Evolutionary conservation across 2,888 invertebrate species (phyloP).

Genomic region (Monochamus alternatus): DNA sequence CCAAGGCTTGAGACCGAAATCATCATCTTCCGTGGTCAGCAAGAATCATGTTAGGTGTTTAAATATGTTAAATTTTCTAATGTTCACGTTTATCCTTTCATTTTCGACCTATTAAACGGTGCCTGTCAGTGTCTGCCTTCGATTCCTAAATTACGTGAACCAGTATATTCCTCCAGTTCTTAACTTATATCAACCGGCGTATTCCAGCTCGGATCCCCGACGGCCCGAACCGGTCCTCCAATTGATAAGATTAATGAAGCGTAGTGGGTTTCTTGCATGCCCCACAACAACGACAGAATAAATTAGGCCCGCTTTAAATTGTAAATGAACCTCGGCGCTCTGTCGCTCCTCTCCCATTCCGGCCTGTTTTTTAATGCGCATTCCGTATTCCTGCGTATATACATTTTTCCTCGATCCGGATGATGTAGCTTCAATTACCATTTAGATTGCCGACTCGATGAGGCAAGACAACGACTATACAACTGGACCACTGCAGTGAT

Average conservation of each 20-base stretch:
- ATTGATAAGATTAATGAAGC: slow-evolving; percentile 44
- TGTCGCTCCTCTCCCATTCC: slow-evolving; percentile 5
- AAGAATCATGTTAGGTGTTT: too few species aligned
- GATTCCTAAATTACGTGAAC: too few species aligned
- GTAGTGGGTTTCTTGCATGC: slow-evolving; percentile 28
- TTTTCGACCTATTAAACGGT: too few species aligned
- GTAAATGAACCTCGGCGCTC: not conserved
- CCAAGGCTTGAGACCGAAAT: too few species aligned
- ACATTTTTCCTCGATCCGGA: not conserved
- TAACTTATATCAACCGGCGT: not conserved
- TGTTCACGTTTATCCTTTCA: too few species aligned
- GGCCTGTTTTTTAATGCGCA: slow-evolving; percentile 9
- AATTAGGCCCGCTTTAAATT: slow-evolving; percentile 24
- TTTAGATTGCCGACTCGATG: not conserved
- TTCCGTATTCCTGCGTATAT: slow-evolving; percentile 4
- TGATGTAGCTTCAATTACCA: slow-evolving; percentile 5
- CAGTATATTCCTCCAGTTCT: not conserved
- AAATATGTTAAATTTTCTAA: too few species aligned
- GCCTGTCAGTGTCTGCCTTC: too few species aligned
- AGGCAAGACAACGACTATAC: not conserved
- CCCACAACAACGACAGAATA: slow-evolving; percentile 34
- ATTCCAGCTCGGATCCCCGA: slow-evolving; percentile 26
- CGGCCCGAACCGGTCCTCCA: slow-evolving; percentile 35
- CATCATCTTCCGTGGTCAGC: too few species aligned
- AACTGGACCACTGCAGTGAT: not conserved